A percentile compares a stretch with the other conserved stretches of the same genome.
Evolutionary conservation across 1,140 invertebrate genomes (phyloP).

Genomic region (Heterodera carotae): DNA sequence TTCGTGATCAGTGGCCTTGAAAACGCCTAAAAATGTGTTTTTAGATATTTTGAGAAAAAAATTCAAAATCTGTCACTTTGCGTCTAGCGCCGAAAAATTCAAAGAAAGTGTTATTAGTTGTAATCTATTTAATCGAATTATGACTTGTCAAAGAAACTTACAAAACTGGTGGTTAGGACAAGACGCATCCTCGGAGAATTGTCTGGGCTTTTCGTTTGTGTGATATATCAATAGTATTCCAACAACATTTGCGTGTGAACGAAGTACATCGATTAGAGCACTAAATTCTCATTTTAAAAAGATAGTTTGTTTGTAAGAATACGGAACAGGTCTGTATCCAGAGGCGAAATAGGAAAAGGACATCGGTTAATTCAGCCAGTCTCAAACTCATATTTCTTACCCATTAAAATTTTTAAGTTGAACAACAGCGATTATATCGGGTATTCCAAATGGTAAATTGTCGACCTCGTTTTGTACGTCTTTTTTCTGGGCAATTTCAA

Average conservation of each 20-base stretch:
- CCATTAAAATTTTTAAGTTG: conserved; percentile 28
- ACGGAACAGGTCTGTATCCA: too few relatives aligned
- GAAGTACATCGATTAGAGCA: conserved; percentile 31
- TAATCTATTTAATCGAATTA: too few relatives aligned
- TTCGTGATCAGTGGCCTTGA: too few relatives aligned
- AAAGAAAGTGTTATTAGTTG: too few relatives aligned
- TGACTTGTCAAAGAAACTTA: conserved; percentile 32
- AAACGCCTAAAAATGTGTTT: conserved; percentile 1
- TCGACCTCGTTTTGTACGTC: conserved; percentile 25
- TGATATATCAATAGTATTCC: conserved; percentile 33
- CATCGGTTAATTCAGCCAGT: not conserved
- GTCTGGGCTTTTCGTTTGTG: conserved; percentile 2
- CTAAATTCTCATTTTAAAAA: conserved; percentile 21
- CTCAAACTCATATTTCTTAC: conserved; percentile 9
- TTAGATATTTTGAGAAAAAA: too few relatives aligned
- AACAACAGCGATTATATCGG: conserved; percentile 37
- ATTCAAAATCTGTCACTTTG: too few relatives aligned
- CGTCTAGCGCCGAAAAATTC: conserved; percentile 3
- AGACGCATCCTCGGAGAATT: conserved; percentile 35
- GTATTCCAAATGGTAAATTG: conserved; percentile 28
- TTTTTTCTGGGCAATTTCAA: not conserved
- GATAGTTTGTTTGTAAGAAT: too few relatives aligned
- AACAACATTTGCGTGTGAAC: conserved; percentile 29
- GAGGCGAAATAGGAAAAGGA: too few relatives aligned
- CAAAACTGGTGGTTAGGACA: conserved; percentile 47